phyloP scores from a whole-genome alignment of 2,797 vertebrate genomes.

The Tragelaphus eurycerus region DNA sequence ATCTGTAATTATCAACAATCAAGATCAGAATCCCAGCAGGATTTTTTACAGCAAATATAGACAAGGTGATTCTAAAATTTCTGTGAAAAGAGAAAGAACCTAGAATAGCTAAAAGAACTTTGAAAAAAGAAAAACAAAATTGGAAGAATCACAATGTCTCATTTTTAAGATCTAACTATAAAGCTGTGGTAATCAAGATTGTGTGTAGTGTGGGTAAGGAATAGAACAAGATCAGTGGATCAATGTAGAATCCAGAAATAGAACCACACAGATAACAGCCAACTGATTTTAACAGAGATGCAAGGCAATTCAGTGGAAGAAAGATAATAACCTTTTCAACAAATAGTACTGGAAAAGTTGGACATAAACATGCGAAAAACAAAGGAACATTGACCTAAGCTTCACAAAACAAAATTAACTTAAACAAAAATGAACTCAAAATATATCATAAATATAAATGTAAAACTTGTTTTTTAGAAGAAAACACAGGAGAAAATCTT shows the following conservation, averaged over 20 bases:
- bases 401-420: neutral
- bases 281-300: neutral
- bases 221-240: neutral
- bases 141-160: neutral
- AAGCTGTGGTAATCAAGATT: neutral
- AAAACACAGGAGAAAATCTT: neutral
- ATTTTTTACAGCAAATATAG: neutral
- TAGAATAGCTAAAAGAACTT: neutral
- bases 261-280: neutral
- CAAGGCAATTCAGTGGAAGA: neutral
- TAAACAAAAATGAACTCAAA: neutral
- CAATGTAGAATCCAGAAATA: neutral
- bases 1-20: neutral
- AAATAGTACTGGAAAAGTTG: neutral
- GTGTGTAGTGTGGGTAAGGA: neutral
- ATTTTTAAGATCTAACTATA: neutral
- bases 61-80: neutral
- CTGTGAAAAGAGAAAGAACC: neutral
- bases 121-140: constrained; percentile 12
- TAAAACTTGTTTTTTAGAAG: neutral
- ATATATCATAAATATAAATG: neutral
- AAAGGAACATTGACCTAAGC: neutral
- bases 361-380: neutral
- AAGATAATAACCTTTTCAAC: neutral
- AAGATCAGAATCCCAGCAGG: neutral